Percentiles rank a stretch among this genome's conserved stretches.
Evolutionary conservation across 2,113 vertebrate species (phyloP).

Genomic region (Myotis lucifugus): DNA sequence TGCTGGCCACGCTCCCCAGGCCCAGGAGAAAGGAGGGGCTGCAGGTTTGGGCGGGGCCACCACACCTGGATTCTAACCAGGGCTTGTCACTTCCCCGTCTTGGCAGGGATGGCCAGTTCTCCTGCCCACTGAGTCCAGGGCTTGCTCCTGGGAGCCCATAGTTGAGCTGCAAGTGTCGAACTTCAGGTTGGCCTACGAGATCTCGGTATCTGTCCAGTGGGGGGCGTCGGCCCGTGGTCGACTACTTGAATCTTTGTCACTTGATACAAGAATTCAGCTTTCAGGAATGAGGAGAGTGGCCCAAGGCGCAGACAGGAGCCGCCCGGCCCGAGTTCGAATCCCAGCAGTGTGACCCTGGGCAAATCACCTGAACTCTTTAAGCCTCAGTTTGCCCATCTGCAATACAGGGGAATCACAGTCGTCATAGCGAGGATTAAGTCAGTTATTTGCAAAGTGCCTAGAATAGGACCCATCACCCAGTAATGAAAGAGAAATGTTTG

Average conservation of each 20-base stretch:
- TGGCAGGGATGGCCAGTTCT: neutral
- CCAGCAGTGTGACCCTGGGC: neutral
- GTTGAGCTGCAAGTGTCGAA: neutral
- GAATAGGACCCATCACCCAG: neutral
- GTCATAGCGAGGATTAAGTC: neutral
- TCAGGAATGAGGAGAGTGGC: neutral
- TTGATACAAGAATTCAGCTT: neutral
- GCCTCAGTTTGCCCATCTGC: neutral
- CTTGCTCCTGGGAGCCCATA: neutral
- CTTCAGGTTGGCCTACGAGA: neutral
- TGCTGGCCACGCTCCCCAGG: neutral
- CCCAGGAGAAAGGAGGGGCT: neutral
- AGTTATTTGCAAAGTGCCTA: neutral
- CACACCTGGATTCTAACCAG: neutral
- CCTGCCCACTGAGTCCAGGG: neutral
- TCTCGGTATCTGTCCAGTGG: neutral
- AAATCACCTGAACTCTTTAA: neutral
- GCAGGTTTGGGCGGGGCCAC: neutral
- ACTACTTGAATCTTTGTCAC: neutral
- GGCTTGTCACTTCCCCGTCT: too few species aligned
- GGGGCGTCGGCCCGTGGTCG: neutral
- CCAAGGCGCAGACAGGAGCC: neutral
- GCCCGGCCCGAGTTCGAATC: neutral
- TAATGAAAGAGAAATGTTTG: neutral
- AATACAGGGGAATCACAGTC: neutral